These are phyloP conservation scores for Lethrus apterus DNA, from an alignment of 1,140 invertebrate genomes.

Conservation along the genomic window DNA sequence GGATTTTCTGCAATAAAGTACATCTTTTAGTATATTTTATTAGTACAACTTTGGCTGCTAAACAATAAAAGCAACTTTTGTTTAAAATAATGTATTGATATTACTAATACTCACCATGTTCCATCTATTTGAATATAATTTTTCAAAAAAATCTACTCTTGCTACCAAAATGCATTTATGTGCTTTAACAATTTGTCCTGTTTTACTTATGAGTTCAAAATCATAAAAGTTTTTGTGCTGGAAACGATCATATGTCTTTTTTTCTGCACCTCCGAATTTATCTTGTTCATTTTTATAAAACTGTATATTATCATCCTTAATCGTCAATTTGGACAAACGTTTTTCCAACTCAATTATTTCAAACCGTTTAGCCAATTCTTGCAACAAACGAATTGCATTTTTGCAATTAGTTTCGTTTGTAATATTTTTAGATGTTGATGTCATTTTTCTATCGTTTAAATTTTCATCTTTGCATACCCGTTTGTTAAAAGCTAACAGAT, in stretches of 20 bases:
- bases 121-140: conserved; percentile 66
- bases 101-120: conserved; percentile 49
- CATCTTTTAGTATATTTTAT: not conserved
- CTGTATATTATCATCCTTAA: not conserved
- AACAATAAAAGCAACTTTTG: not conserved
- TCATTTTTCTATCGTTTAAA: conserved; percentile 20
- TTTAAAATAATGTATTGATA: not conserved
- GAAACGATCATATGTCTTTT: conserved; percentile 33
- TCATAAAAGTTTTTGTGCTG: conserved; percentile 52
- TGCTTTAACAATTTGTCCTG: conserved; percentile 51
- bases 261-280: conserved; percentile 15
- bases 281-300: conserved; percentile 21
- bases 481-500: conserved; percentile 32
- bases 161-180: conserved; percentile 68
- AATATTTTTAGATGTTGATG: conserved; percentile 51
- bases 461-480: conserved; percentile 19
- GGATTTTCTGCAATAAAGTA: conserved; percentile 23
- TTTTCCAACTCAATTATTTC: conserved; percentile 45
- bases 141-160: conserved; percentile 66
- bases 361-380: conserved; percentile 50
- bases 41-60: too few relatives aligned
- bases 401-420: conserved; percentile 40
- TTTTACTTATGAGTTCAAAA: conserved; percentile 50
- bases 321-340: conserved; percentile 42
- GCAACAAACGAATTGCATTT: conserved; percentile 49